Base-by-base conservation (phyloP, 2,888 invertebrate genomes). In the Hydraecia micacea region DNA sequence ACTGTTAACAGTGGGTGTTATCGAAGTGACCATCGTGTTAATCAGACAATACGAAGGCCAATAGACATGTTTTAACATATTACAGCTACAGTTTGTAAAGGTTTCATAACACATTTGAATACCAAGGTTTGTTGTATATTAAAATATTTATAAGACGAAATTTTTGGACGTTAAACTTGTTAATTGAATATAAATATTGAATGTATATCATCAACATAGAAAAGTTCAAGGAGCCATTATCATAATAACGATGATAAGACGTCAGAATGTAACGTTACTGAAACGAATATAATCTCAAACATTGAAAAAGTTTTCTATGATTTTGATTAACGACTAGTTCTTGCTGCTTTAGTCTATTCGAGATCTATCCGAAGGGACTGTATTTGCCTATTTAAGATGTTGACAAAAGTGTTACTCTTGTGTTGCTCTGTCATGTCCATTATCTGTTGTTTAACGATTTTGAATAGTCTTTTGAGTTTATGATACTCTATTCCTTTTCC, bases 151-250 rank as follows among this genome's bases (percentile, higher is more conserved):
- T 87, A 84, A 83, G 86, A 88, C 79, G 79, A 89, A 89, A 87
- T 88, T 87, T 87, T 87, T 88, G 77, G 73, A 81, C 74, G 42
- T 55, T 60, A 85, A 85, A 89, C 75, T 74, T 82, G 82, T 88
- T 88, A 81, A 83, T 88, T 90, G 81, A 87, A 88, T 90, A 89
- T 90, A 81, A 86, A 87, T 88, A 87, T 86, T 67, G 77, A 86
- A 83, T 83, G 62, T 81, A 85, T 87, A 87, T 87, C 84, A 90
- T 89, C 86, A 86, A 77, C 75, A 84, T 83, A 87, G 82, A 89
- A 92, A 91, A 92, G 91, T 91, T 92, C 92, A 92, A 92, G 91
- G 91, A 86, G 83, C 73, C 49, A 86, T 86, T 86, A 87, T 81
- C 83, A 84, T 86, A 79, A 70, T 72, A 85, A 60, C 39, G 28